These are phyloP conservation scores for Mustela nigripes DNA, from an alignment of 2,113 vertebrate genomes.

Conservation along the genomic window DNA sequence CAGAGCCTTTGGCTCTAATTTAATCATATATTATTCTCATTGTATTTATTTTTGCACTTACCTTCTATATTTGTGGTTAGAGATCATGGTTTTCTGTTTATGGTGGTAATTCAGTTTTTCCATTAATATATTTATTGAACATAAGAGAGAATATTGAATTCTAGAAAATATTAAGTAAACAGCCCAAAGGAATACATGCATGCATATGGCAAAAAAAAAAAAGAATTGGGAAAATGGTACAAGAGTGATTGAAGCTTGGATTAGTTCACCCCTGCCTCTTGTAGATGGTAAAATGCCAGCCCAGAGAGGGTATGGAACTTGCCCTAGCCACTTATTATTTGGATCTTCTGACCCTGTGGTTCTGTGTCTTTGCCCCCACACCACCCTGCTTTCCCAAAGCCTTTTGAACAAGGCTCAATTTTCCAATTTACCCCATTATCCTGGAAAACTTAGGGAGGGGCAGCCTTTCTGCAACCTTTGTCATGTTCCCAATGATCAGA, in stretches of 20 bases:
- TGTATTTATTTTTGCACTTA: slow-evolving; percentile 29
- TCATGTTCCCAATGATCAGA: slow-evolving; percentile 81
- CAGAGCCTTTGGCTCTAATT: not conserved
- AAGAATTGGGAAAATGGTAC: not conserved
- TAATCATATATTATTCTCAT: not conserved
- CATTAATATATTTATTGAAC: not conserved
- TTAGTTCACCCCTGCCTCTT: not conserved
- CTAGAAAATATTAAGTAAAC: slow-evolving; percentile 19
- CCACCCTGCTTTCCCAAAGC: not conserved
- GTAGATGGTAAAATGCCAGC: not conserved
- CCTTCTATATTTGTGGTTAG: not conserved
- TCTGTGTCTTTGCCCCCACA: not conserved
- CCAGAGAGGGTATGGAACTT: not conserved
- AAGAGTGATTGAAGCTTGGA: not conserved
- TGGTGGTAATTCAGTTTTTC: not conserved
- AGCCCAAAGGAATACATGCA: not conserved
- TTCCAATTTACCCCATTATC: not conserved
- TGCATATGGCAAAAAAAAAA: too few species aligned
- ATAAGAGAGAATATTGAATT: not conserved
- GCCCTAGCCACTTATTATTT: not conserved
- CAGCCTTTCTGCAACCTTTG: slow-evolving; percentile 55
- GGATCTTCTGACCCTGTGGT: not conserved
- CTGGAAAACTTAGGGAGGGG: slow-evolving; percentile 54
- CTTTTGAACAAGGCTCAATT: slow-evolving; percentile 9
- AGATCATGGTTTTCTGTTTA: slow-evolving; percentile 6